Conservation (phyloP, 2,888 invertebrate genomes). For the Ephialtes manifestator region DNA sequence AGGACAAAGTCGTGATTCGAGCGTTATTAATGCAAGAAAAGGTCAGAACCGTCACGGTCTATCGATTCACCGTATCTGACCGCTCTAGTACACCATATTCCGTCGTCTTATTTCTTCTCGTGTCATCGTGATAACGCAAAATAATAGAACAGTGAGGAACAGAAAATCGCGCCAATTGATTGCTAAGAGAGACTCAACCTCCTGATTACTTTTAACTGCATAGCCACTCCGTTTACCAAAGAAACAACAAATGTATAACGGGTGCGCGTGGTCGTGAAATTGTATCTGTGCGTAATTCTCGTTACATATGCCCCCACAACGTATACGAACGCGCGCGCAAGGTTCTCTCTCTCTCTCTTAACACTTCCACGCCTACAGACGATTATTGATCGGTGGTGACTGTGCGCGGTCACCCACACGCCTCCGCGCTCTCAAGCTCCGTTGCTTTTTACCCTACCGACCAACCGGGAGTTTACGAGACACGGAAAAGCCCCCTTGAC, state of each 20-base stretch:
- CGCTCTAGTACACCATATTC: not conserved
- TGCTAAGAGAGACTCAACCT: not conserved
- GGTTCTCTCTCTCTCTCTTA: not conserved
- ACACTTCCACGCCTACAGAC: constrained; percentile 45
- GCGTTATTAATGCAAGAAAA: constrained; percentile 38
- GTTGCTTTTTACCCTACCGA: not conserved
- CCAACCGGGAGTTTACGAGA: constrained; percentile 34
- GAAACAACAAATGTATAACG: constrained; percentile 38
- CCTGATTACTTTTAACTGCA: constrained; percentile 20
- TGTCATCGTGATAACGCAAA: not conserved
- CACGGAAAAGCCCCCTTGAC: constrained; percentile 14
- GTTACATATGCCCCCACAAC: constrained; percentile 30
- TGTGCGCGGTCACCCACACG: constrained; percentile 52
- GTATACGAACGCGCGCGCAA: constrained; percentile 35
- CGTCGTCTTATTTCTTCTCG: not conserved
- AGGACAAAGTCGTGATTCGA: constrained; percentile 1
- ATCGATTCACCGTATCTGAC: constrained; percentile 31
- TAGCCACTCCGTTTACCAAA: constrained; percentile 3
- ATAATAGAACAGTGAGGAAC: not conserved
- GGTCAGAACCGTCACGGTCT: constrained; percentile 29
- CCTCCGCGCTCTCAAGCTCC: not conserved
- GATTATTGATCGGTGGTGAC: constrained; percentile 67
- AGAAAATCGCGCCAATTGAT: not conserved
- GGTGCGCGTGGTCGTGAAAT: constrained; percentile 65
- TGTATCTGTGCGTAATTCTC: constrained; percentile 65